Evolutionary conservation across 2,797 vertebrate species (phyloP).

Genomic region (Danio aesculapii): DNA sequence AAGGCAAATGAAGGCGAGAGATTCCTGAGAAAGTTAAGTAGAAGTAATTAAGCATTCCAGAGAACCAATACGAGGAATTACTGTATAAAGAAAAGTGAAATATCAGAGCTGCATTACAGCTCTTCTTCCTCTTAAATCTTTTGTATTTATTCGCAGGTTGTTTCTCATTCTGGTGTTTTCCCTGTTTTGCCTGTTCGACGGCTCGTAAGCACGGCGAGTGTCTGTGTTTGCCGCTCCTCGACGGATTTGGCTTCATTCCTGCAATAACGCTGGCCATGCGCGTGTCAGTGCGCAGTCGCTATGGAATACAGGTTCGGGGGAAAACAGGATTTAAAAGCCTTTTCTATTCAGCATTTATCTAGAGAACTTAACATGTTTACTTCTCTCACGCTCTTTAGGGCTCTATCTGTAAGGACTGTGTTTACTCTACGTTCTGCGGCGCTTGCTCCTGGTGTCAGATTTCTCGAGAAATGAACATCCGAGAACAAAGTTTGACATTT

Average conservation of each 20-base stretch:
- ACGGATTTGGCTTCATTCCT: constrained; percentile 66
- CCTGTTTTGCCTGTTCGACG: constrained; percentile 72
- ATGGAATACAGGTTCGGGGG: constrained; percentile 69
- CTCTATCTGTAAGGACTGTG: constrained; percentile 68
- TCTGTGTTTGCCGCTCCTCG: constrained; percentile 74
- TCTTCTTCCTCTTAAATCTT: background rate
- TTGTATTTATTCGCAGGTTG: constrained; percentile 64
- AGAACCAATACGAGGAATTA: too few species aligned
- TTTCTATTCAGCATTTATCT: background rate
- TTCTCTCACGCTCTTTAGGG: constrained; percentile 63
- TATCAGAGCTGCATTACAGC: background rate
- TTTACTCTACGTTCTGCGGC: constrained; percentile 67
- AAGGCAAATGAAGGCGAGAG: too few species aligned
- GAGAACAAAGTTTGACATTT: constrained; percentile 46
- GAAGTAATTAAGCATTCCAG: background rate
- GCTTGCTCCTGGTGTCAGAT: constrained; percentile 78
- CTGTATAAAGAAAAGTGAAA: background rate
- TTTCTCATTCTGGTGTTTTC: constrained; percentile 72
- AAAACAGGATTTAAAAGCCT: background rate
- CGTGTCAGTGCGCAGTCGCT: constrained; percentile 65
- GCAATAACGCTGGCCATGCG: constrained; percentile 68
- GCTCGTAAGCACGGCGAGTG: constrained; percentile 70
- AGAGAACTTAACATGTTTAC: background rate
- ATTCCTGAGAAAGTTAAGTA: background rate
- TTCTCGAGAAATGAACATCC: constrained; percentile 71